Evolutionary conservation across 2,888 invertebrate genomes (phyloP).

Genomic region (Muscina levida): DNA sequence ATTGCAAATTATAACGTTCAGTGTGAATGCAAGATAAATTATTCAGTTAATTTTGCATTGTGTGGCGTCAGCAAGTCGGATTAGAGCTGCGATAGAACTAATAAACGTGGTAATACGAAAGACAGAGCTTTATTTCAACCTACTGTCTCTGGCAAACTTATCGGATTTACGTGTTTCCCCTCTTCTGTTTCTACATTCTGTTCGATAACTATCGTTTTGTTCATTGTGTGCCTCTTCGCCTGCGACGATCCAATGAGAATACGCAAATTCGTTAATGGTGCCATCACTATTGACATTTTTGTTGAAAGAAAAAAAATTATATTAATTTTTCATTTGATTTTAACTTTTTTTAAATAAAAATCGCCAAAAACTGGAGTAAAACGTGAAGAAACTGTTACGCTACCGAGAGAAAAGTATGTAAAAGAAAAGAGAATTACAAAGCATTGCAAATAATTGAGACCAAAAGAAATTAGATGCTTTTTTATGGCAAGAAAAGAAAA

Average conservation of each 20-base stretch:
- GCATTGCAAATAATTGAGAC: conserved; percentile 9
- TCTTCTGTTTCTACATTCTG: conserved; percentile 12
- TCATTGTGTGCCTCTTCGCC: conserved; percentile 14
- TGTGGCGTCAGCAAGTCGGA: background rate
- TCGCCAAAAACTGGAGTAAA: conserved; percentile 16
- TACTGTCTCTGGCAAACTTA: conserved; percentile 38
- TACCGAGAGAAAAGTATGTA: conserved; percentile 24
- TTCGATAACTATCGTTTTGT: conserved; percentile 47
- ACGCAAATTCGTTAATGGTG: conserved; percentile 54
- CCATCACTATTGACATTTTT: conserved; percentile 64
- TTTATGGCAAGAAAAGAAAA: conserved; percentile 3
- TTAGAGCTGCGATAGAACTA: background rate
- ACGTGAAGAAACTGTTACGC: conserved; percentile 38
- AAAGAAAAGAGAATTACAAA: background rate
- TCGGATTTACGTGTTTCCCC: conserved; percentile 45
- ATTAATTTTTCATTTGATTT: conserved; percentile 61
- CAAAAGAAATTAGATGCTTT: conserved; percentile 33
- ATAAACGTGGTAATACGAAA: conserved; percentile 50
- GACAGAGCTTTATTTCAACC: conserved; percentile 18
- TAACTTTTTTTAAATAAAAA: conserved; percentile 48
- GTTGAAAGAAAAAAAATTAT: conserved; percentile 59
- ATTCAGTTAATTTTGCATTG: conserved; percentile 23
- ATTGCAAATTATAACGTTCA: conserved; percentile 43
- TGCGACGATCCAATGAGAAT: background rate
- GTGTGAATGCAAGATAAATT: conserved; percentile 10